Conservation (phyloP, 2,113 vertebrate species). For the Notothenia coriiceps region DNA sequence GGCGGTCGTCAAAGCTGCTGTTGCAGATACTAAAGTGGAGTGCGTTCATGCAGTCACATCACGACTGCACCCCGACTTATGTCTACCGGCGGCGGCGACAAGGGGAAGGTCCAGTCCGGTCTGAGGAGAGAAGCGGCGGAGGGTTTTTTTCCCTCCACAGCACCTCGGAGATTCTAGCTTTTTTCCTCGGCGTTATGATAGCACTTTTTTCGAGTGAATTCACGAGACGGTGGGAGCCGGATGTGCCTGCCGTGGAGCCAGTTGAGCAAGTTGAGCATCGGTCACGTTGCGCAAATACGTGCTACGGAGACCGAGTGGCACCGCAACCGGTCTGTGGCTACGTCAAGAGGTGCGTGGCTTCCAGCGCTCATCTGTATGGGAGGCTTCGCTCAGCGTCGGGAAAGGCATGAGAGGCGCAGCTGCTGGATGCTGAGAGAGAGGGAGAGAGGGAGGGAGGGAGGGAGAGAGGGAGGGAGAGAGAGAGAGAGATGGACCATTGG, state of each 20-base stretch:
- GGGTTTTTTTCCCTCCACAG: conserved; percentile 26
- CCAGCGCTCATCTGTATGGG: conserved; percentile 85
- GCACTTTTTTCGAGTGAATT: conserved; percentile 32
- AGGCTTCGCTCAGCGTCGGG: conserved; percentile 78
- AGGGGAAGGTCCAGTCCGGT: conserved; percentile 66
- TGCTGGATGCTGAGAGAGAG: conserved; percentile 65
- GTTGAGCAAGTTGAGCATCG: conserved; percentile 71
- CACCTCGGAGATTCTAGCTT: conserved; percentile 30
- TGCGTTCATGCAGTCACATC: conserved; percentile 68
- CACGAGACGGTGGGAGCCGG: conserved; percentile 46
- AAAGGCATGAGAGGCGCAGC: conserved; percentile 80
- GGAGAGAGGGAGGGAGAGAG: conserved; percentile 3
- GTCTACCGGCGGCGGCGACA: conserved; percentile 59
- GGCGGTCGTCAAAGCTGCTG: conserved; percentile 20
- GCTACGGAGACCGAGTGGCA: conserved; percentile 85
- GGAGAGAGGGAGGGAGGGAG: conserved; percentile 7
- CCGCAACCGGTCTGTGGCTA: conserved; percentile 85
- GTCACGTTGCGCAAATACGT: conserved; percentile 93
- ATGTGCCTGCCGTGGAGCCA: conserved; percentile 73
- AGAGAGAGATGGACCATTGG: conserved; percentile 49
- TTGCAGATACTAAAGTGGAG: conserved; percentile 11
- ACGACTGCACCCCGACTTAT: conserved; percentile 70
- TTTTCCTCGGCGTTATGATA: conserved; percentile 17
- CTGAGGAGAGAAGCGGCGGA: conserved; percentile 23
- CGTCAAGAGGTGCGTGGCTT: conserved; percentile 85